Evolutionary conservation across 2,888 invertebrate genomes (phyloP).

Genomic region (Mimas tiliae): DNA sequence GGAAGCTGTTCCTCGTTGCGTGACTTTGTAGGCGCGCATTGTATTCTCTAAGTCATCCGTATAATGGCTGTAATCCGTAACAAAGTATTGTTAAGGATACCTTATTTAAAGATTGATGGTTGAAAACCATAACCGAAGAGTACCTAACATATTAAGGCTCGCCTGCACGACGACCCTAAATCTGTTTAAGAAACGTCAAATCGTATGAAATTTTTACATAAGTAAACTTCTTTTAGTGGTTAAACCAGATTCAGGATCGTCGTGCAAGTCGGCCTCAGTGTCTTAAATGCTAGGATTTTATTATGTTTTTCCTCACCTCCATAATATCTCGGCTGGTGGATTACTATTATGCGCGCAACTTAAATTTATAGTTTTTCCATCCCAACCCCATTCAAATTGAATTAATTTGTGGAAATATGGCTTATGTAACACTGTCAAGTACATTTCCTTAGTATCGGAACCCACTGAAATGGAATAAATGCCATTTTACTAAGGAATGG

Average conservation of each 20-base stretch:
- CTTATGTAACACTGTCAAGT: conserved; percentile 59
- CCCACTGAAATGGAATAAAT: conserved; percentile 48
- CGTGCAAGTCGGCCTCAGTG: too few relatives aligned
- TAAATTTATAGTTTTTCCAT: conserved; percentile 58
- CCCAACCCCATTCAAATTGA: conserved; percentile 66
- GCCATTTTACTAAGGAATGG: too few relatives aligned
- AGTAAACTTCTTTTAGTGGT: too few relatives aligned
- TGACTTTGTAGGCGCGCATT: background rate
- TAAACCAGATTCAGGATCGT: too few relatives aligned
- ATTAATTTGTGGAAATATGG: conserved; percentile 57
- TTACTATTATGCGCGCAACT: conserved; percentile 65
- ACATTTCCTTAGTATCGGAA: conserved; percentile 45
- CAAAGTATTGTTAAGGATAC: background rate
- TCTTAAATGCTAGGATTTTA: background rate
- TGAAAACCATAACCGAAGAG: too few relatives aligned
- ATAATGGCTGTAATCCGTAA: background rate
- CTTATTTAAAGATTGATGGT: too few relatives aligned
- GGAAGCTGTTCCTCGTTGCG: background rate
- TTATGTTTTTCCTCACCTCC: conserved; percentile 60
- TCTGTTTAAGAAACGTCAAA: too few relatives aligned
- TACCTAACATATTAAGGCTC: too few relatives aligned
- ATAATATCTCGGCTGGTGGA: conserved; percentile 59
- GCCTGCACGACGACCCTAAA: too few relatives aligned
- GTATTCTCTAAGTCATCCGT: background rate
- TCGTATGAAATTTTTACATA: too few relatives aligned